Conservation (phyloP, 2,888 invertebrate genomes). For the Auanema freiburgensis region DNA sequence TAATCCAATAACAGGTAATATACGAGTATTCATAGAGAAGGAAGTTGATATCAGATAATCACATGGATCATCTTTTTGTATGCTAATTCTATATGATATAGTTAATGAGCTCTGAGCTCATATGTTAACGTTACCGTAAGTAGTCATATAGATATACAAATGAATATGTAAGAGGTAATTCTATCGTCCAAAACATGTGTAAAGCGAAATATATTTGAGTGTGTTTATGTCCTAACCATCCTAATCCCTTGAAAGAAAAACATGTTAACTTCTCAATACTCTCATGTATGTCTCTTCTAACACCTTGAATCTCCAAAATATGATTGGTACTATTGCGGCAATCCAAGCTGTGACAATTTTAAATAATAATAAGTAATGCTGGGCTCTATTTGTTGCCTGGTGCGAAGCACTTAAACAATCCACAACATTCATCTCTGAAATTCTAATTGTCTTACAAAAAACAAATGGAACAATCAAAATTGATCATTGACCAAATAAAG, state of each 20-base stretch:
- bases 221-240: neutral
- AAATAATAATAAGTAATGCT: slow-evolving; percentile 1
- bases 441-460: too few species aligned
- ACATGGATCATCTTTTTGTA: neutral
- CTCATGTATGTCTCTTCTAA: too few species aligned
- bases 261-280: neutral
- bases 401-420: too few species aligned
- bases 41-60: neutral
- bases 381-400: too few species aligned
- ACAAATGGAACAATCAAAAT: too few species aligned
- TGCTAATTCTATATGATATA: neutral
- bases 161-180: neutral
- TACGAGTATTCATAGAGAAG: slow-evolving; percentile 1
- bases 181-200: neutral
- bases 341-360: slow-evolving; percentile 6
- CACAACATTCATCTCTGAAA: too few species aligned
- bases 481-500: too few species aligned
- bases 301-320: slow-evolving; percentile 5
- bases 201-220: neutral
- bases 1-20: neutral
- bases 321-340: neutral
- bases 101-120: too few species aligned
- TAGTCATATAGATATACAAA: slow-evolving; percentile 1
- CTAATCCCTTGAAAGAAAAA: neutral
- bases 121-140: neutral